phyloP scores from a whole-genome alignment of 2,797 vertebrate genomes.

The Anguilla anguilla region DNA sequence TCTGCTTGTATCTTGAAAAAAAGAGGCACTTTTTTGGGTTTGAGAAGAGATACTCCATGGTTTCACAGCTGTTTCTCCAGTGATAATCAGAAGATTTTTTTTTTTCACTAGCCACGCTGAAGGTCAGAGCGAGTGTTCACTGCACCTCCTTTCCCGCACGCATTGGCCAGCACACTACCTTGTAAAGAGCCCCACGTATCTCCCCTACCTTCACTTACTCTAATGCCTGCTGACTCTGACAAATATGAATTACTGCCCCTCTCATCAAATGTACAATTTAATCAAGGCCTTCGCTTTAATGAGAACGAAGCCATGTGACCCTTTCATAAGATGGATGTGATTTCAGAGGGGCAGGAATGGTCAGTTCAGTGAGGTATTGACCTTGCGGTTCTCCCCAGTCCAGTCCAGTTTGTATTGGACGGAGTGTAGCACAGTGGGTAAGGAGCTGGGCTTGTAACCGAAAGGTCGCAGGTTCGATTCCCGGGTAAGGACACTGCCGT shows the following conservation, averaged over 20 bases:
- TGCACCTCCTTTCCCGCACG: background rate
- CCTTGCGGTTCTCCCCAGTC: background rate
- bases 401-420: constrained; percentile 9
- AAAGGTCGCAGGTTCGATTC: too few species aligned
- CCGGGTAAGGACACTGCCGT: too few species aligned
- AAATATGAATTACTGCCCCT: background rate
- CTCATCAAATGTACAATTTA: constrained; percentile 15
- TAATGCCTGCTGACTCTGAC: background rate
- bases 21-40: background rate
- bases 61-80: background rate
- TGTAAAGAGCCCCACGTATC: background rate
- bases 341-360: background rate
- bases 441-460: too few species aligned
- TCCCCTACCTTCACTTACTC: background rate
- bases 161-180: background rate
- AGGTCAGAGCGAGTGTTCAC: background rate
- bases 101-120: background rate
- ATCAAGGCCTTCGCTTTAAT: constrained; percentile 12
- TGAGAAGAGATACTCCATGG: background rate
- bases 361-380: background rate
- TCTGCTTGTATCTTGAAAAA: background rate
- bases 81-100: background rate
- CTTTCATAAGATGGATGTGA: background rate
- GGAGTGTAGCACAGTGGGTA: too few species aligned
- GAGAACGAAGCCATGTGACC: background rate